Base-by-base conservation (phyloP, 2,888 invertebrate genomes). In the Diloba caeruleocephala region DNA sequence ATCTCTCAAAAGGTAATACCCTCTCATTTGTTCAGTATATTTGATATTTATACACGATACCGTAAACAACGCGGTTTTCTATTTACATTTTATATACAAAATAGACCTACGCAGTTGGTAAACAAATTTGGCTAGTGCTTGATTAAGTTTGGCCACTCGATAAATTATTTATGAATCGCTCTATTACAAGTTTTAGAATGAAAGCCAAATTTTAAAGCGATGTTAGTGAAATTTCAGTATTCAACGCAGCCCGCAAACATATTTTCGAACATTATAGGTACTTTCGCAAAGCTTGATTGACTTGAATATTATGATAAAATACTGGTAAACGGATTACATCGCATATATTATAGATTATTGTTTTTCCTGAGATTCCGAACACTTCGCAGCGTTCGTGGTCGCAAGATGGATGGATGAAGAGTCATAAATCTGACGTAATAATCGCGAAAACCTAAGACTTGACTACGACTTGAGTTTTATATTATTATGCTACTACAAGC, bases 11-110 rank as follows among this genome's bases (percentile, higher is more conserved):
- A 81, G 81, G 83, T 80, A 77, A 80, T 77, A 79, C 76, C 65
- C 74, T 76, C 79, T 77, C 85, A 86, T 86, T 88, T 87, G 85
- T 84, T 82, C 82, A 75, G 70, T 81, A 81, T 82, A 85, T 87
- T 88, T 85, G 87, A 87, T 81, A 83, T 82, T 80, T 78, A 67
- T 67, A 67, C 71, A 58, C 68, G 85, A 87, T 83, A 70, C 60
- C 41, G 60, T 67, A 82, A 77, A 70, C 74, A 74, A 71, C 55
- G 70, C 57, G 76, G 65, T 73, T 72, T 69, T 63, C 51, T 69
- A 58, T 65, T 54, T 49, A 58, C 44, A 58, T 44, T 52, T 64
- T 46, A 17, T 39, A 36, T 21, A 39, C 14, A 33, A 45, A 33
- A 37, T 38, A 65, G 36, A 34, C 36, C 34, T 17, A 29, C 32